Evolutionary conservation across 2,888 invertebrate species (phyloP), one percentile per base, ranked within the genome.

Genomic region (Luperina testacea): DNA sequence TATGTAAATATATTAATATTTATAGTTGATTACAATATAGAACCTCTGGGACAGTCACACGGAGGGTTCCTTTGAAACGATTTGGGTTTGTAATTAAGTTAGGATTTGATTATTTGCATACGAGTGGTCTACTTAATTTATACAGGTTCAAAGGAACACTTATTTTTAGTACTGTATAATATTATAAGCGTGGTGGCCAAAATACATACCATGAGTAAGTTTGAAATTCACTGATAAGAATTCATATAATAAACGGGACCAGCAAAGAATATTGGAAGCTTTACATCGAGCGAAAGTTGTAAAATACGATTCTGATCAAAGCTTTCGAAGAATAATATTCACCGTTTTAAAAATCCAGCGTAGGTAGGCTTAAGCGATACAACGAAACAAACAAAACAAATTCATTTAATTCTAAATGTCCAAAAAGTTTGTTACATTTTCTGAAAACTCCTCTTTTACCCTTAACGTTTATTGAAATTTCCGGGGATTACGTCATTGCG

Each of bases 1-100:
- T 90, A 78, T 90, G 90, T 88, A 90, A 91, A 90, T 92, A 89
- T 90, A 94, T 95, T 93, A 95, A 95, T 95, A 95, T 95, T 94
- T 94, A 95, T 95, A 92, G 91, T 91, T 93, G 91, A 95, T 94
- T 93, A 94, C 91, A 92, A 92, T 90, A 89, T 92, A 86, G 75
- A 80, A 68, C 91, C 92, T 88, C 87, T 87, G 90, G 90, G 92
- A 90, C 82, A 79, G 78, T 88, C 75, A 78, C 80, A 79, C 77
- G 73, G 83, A 84, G 87, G 81, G 77, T 78, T 88, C 86, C 89
- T 91, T 91, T 92, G 87, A 90, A 89, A 87, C 85, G 86, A 89
- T 89, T 89, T 84, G 82, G 81, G 84, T 87, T 90, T 88, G 77
- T 87, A 91, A 89, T 92, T 90, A 89, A 90, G 86, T 90, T 90